Evolutionary conservation across 2,888 invertebrate genomes (phyloP), one percentile per base, ranked within the genome.

Genomic region (Malachius bipustulatus): DNA sequence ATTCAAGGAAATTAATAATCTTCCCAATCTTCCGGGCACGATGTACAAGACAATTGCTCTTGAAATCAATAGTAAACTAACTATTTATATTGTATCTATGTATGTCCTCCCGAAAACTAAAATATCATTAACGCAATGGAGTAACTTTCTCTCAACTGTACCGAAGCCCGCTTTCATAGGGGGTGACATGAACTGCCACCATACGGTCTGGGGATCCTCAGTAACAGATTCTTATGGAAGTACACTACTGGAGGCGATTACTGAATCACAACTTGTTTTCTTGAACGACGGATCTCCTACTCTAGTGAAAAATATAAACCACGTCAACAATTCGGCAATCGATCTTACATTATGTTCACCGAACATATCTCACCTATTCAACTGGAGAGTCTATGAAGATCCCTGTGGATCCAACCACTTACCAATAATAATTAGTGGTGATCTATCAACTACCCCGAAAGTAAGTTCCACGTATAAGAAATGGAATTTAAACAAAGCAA

Each of bases 131-230:
- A n/a, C n/a, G n/a, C n/a, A 31, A 31, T 31, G 31, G 31, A 31
- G 16, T 10, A 3, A 11, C 13, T 29, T 29, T 29, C n/a, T 29
- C 4, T 11, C 3, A 4, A n/a, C 8, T 6, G 12, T 11, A 14
- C 8, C 3, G 3, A 11, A n/a, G 12, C 13, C 4, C 9, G 8
- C 12, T 3, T 10, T 29, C 8, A 29, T 11, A 14, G 3, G 30
- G 8, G 24, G 32, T 11, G 32, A 32, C 13, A 24, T 32, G 9
- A 32, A 32, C n/a, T 4, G 14, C 8, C 26, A 32, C 24, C 16
- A 32, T 10, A 3, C 12, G 9, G 24, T 26, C 10, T 32, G 16
- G 19, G 32, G 32, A 24, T 19, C 19, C 3, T 3, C 3, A 10
- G 3, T 4, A 4, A 10, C 19, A 8, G 24, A 19, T n/a, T 8